Base-by-base conservation (phyloP, 2,113 vertebrate genomes). In the Prunella himalayana region DNA sequence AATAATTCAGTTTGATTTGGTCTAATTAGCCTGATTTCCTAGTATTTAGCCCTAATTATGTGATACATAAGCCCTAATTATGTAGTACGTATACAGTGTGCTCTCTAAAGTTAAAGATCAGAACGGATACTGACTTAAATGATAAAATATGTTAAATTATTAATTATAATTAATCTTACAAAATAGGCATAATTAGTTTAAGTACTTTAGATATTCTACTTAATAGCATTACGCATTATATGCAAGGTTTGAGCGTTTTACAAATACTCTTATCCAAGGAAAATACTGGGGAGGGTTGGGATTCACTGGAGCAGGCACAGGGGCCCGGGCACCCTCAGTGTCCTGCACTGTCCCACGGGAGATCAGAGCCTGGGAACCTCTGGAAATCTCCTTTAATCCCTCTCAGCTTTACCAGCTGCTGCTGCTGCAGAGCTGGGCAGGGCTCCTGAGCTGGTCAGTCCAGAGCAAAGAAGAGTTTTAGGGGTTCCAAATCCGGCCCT, bases 61-160 rank as follows among this genome's bases (percentile, higher is more conserved):
- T 98, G 98, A 98, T 98, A 97, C 98, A 98, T 98, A 98, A 98
- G 98, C 98, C 97, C 97, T 98, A 98, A 98, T 98, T 98, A 98
- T 78, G 97, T 97, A 96, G 96, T 98, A 97, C 98, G 96, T 98
- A 98, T 98, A 98, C 98, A 98, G 98, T 96, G 94, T 18, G 56
- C 97, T 98, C 98, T 98, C 98, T 98, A 97, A 98, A 98, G 98
- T 98, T 98, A 98, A 98, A 98, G 98, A 98, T 98, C 98, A 98
- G 98, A 98, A 98, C 98, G 98, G 98, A 98, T 98, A 98, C 98
- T 97, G 97, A 98, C 98, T 98, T 98, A 98, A 98, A 98, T 97
- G 98, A 98, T 98, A 98, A 98, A 98, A 98, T 98, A 98, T 96
- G 97, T 98, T 98, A 98, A 98, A 98, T 98, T 98, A 98, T 98